A percentile compares a stretch with the other conserved stretches of the same genome.
These are phyloP conservation scores for Myotis davidii DNA, from an alignment of 2,113 vertebrate species.

Conservation along the genomic window DNA sequence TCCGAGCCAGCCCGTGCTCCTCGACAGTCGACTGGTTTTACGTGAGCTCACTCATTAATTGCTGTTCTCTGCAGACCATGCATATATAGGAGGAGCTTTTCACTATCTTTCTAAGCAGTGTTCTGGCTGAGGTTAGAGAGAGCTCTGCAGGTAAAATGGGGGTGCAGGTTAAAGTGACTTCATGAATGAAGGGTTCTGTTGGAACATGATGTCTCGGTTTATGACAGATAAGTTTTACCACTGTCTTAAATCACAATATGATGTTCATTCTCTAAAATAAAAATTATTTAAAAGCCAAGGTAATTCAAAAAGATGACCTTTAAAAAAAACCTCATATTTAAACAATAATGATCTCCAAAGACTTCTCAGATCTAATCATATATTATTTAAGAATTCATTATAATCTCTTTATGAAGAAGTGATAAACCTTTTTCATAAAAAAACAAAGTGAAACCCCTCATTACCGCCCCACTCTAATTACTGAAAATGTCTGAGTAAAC, in stretches of 20 bases:
- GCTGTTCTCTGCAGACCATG: not conserved
- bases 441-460: not conserved
- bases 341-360: conserved; percentile 2
- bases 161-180: not conserved
- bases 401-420: not conserved
- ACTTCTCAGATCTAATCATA: not conserved
- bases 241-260: not conserved
- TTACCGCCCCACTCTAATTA: conserved; percentile 4
- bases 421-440: conserved; percentile 7
- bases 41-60: too few species aligned
- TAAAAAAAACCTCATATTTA: not conserved
- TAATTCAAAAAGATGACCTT: not conserved
- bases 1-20: not conserved
- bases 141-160: not conserved
- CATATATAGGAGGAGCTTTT: not conserved
- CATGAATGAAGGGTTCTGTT: not conserved
- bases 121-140: not conserved
- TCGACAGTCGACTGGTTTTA: not conserved
- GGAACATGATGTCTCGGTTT: not conserved
- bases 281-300: not conserved
- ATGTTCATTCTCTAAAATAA: not conserved
- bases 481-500: not conserved
- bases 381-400: conserved; percentile 33
- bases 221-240: not conserved
- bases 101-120: not conserved